Evolutionary conservation across 92 coral and sea anemone species (phyloP), one percentile per base, ranked within the genome.

Genomic region (Phymanthus crucifer): DNA sequence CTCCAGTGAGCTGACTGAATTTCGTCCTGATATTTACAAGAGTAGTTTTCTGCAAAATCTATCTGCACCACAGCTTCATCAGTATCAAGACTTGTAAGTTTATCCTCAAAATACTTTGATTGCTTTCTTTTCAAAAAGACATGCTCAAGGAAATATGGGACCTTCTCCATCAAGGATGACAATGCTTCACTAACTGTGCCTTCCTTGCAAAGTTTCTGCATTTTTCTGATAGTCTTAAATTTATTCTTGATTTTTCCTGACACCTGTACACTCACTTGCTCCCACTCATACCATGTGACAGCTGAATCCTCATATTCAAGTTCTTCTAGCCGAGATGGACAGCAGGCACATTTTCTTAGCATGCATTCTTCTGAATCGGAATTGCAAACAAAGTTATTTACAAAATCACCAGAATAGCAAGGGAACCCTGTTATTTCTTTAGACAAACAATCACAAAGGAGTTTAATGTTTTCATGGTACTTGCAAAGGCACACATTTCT

Each of bases 391-490:
- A 78, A 46, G 43, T 40, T 52, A n/a, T 87, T 82, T 6, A 83
- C 83, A 82, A 82, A 82, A 31, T 52, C 54, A 40, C 80, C 66
- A 46, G 87, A 82, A 68, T 88, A 83, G 23, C 40, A 33, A 37
- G 81, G 91, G 47, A 88, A 83, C 72, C 76, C 79, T 19, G 76
- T 35, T 27, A 83, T 69, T 77, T 79, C 84, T 80, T 83, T 87
- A 73, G 37, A 56, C 16, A 80, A 80, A 74, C 88, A 83, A 24
- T 88, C 91, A 83, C 85, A 88, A 57, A 84, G 64, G 80, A 76
- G n/a, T 16, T 74, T 66, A 38, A 88, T 64, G 66, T 88, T 88
- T 23, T 83, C 91, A 54, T 83, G 88, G 83, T 88, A 75, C 80
- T 74, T 73, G 66, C 91, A 83, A 45, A 83, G 79, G 52, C 85